These are phyloP conservation scores for Zaprionus bogoriensis DNA, from an alignment of 2,888 invertebrate species.

Conservation along the genomic window DNA sequence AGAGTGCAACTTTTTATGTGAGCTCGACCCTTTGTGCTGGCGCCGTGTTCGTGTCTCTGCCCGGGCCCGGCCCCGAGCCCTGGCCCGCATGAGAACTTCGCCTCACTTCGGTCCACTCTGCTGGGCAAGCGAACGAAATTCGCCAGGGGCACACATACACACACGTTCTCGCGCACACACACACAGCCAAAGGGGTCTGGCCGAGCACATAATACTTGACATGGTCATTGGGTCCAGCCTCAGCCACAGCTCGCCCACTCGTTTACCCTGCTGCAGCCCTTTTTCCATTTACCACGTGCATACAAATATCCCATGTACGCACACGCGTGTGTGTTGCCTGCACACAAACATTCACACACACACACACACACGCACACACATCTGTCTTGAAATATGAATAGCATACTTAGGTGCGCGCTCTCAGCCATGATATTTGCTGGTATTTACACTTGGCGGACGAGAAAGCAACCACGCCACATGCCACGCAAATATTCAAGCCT, in stretches of 20 bases:
- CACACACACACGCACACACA: conserved; percentile 1
- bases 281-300: conserved; percentile 47
- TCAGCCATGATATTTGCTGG: conserved; percentile 65
- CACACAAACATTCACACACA: neutral
- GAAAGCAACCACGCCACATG: conserved; percentile 10
- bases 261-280: neutral
- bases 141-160: too few species aligned
- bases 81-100: conserved; percentile 30
- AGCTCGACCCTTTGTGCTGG: neutral
- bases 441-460: conserved; percentile 51
- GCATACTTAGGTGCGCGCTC: conserved; percentile 53
- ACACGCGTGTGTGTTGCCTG: neutral
- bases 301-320: conserved; percentile 37
- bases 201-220: conserved; percentile 51
- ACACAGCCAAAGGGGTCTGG: conserved; percentile 8
- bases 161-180: too few species aligned
- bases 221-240: conserved; percentile 64
- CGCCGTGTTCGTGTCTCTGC: too few species aligned
- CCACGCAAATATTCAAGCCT: conserved; percentile 20
- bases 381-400: conserved; percentile 28
- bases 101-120: too few species aligned
- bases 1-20: conserved; percentile 47
- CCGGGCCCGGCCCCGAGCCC: too few species aligned
- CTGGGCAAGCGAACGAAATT: too few species aligned
- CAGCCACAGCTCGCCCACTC: conserved; percentile 5